Evolutionary conservation across 2,888 invertebrate genomes (phyloP).

Genomic region (Ceraclea dissimilis): DNA sequence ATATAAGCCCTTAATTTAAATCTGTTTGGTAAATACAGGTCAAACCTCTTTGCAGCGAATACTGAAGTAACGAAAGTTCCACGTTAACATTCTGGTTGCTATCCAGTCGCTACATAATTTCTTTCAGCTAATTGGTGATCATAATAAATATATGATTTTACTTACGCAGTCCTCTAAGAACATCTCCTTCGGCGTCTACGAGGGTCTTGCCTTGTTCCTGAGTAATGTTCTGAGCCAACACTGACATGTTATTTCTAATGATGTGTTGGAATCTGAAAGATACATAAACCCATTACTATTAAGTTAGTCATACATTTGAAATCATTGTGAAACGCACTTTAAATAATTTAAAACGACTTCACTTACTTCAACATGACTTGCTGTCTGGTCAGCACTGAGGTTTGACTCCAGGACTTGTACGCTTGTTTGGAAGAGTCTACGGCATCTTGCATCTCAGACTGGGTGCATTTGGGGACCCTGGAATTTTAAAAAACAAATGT

Average conservation of each 20-base stretch:
- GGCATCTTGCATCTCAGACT: constrained; percentile 82
- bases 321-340: no score
- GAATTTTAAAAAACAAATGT: no score
- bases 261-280: constrained; percentile 63
- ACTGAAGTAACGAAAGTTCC: no score
- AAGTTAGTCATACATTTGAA: no score
- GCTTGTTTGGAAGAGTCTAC: constrained; percentile 79
- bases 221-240: constrained; percentile 86
- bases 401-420: constrained; percentile 76
- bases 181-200: constrained; percentile 96
- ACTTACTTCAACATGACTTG: constrained; percentile 78
- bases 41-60: no score
- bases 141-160: neutral
- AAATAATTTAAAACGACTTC: no score
- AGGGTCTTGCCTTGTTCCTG: constrained; percentile 96
- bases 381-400: constrained; percentile 87
- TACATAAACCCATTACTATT: no score
- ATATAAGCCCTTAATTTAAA: no score
- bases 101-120: no score
- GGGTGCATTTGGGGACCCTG: constrained; percentile 85
- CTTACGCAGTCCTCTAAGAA: constrained; percentile 90
- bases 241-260: constrained; percentile 80
- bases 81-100: no score
- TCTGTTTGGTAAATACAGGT: no score
- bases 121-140: no score